Evolutionary conservation across 2,113 vertebrate genomes (phyloP).

Genomic region (Phaetusa simplex): DNA sequence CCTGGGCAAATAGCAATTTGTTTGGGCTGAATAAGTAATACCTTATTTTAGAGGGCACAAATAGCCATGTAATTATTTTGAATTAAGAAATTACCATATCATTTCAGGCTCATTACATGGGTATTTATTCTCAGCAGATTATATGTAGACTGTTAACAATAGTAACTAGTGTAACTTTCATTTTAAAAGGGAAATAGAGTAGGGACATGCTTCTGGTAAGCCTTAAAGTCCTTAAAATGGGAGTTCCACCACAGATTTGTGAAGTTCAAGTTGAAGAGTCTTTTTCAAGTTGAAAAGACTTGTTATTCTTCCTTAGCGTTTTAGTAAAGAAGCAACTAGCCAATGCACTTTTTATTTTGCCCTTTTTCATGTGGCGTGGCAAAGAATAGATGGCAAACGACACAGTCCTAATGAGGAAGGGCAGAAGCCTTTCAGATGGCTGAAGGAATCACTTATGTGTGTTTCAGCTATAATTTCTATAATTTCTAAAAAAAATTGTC

Average conservation of each 20-base stretch:
- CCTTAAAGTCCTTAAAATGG: not conserved
- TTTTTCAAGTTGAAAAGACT: not conserved
- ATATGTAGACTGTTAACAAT: slow-evolving; percentile 5
- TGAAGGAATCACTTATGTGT: not conserved
- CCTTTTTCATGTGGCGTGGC: not conserved
- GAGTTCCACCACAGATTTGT: not conserved
- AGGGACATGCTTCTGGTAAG: not conserved
- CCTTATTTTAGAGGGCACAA: slow-evolving; percentile 49
- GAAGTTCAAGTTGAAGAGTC: not conserved
- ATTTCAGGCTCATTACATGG: slow-evolving; percentile 66
- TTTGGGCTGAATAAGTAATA: slow-evolving; percentile 63
- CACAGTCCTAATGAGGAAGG: not conserved
- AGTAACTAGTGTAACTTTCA: not conserved
- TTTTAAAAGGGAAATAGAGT: not conserved
- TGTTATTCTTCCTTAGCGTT: not conserved
- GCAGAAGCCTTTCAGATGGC: not conserved
- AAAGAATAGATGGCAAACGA: not conserved
- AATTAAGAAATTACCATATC: slow-evolving; percentile 66
- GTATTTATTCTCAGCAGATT: slow-evolving; percentile 55
- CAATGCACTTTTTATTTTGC: not conserved
- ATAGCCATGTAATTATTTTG: slow-evolving; percentile 70
- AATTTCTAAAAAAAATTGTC: not conserved
- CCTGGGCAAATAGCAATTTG: slow-evolving; percentile 62
- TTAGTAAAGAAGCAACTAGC: not conserved
- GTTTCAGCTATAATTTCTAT: not conserved